Percentiles rank a stretch among this genome's conserved stretches.
These are phyloP conservation scores for Stichopus chloronotus DNA, from an alignment of 35 echinoderm and acorn worm genomes.

Conservation along the genomic window DNA sequence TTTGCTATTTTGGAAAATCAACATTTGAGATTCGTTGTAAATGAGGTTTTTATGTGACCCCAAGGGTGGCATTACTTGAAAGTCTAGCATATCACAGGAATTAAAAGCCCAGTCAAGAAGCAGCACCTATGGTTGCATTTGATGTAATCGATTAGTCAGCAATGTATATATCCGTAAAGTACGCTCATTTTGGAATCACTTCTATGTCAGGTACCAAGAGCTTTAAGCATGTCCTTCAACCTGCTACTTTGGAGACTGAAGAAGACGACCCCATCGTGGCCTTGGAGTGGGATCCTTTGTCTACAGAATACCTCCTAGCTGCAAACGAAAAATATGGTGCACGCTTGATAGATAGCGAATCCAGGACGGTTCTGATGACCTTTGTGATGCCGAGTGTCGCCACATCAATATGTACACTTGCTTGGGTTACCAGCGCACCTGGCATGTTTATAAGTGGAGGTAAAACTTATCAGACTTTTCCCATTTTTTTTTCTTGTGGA, in stretches of 20 bases:
- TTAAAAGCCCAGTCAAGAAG: no score
- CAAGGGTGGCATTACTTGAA: no score
- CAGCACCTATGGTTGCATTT: no score
- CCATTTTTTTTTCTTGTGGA: no score
- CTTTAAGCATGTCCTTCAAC: conserved; percentile 80
- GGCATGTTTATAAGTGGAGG: conserved; percentile 99
- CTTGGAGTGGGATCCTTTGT: conserved; percentile 95
- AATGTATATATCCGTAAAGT: no score
- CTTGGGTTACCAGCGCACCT: conserved; percentile 95
- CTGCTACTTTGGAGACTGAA: conserved; percentile 58
- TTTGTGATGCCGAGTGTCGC: conserved; percentile 83
- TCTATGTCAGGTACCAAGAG: conserved; percentile 59
- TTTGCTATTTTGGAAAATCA: no score
- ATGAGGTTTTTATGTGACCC: no score
- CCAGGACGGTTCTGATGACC: conserved; percentile 67
- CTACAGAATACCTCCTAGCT: conserved; percentile 85
- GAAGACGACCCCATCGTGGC: conserved; percentile 94
- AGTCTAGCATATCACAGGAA: no score
- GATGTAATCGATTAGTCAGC: no score
- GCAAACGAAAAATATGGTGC: conserved; percentile 74
- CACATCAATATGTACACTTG: conserved; percentile 73
- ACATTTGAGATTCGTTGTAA: no score
- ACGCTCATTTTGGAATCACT: no score
- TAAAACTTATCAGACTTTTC: conserved; percentile 21
- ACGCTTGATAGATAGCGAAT: conserved; percentile 81